Evolutionary conservation across 2,113 vertebrate species (phyloP).

Genomic region (Pomatorhinus ruficollis): DNA sequence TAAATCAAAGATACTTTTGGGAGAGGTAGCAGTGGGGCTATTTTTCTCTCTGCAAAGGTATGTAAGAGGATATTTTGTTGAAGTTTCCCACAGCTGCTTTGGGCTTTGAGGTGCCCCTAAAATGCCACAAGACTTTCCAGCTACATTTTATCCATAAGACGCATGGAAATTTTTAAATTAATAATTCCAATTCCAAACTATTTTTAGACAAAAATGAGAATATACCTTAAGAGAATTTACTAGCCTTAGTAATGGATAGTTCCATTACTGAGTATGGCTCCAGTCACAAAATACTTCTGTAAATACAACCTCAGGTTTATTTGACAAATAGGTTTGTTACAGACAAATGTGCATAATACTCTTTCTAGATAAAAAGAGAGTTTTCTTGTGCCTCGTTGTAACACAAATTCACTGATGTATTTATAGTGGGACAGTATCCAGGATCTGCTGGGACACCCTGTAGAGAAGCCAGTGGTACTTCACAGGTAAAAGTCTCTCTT

Average conservation of each 20-base stretch:
- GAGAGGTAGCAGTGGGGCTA: neutral
- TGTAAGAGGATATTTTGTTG: neutral
- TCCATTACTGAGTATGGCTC: neutral
- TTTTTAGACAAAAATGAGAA: neutral
- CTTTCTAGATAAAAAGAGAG: neutral
- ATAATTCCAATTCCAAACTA: neutral
- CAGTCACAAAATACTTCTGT: neutral
- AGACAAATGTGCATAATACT: neutral
- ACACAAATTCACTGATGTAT: neutral
- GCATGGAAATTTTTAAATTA: neutral
- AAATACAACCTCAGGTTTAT: neutral
- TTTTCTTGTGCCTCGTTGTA: neutral
- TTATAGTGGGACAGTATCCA: conserved; percentile 97
- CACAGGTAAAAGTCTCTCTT: conserved; percentile 82
- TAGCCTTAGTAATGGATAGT: neutral
- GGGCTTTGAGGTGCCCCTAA: neutral
- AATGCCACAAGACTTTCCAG: neutral
- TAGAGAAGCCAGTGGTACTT: conserved; percentile 97
- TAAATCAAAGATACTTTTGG: neutral
- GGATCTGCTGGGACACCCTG: conserved; percentile 92
- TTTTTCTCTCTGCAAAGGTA: neutral
- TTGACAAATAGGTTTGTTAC: neutral
- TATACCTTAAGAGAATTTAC: neutral
- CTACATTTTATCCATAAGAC: neutral
- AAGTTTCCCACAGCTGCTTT: neutral